phyloP scores from a whole-genome alignment of 1,140 invertebrate species.

The Trinorchestia longiramus region DNA sequence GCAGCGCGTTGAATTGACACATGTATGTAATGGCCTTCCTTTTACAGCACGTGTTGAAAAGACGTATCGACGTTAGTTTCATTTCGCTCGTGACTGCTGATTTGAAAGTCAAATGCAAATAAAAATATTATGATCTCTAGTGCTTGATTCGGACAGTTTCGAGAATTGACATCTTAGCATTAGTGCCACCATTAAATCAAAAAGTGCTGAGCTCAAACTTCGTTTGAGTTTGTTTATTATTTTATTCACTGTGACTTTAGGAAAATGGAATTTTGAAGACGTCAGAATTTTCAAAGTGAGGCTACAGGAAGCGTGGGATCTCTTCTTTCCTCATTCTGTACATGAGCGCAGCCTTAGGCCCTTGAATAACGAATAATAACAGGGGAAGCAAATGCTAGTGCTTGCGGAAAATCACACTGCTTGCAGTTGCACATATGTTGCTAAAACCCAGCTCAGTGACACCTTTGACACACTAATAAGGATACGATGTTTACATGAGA shows the following conservation, averaged over 20 bases:
- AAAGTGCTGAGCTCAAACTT: neutral
- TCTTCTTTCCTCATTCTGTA: neutral
- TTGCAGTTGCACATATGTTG: neutral
- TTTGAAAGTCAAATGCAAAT: neutral
- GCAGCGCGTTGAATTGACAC: neutral
- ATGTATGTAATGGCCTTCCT: neutral
- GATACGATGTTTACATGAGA: too few relatives aligned
- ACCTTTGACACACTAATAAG: neutral
- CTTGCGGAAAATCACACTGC: neutral
- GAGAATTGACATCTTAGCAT: neutral
- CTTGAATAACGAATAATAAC: neutral
- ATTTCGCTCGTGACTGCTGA: too few relatives aligned
- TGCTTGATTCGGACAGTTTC: neutral
- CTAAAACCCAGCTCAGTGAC: neutral
- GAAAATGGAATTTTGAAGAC: neutral
- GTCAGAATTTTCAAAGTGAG: neutral
- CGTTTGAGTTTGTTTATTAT: neutral
- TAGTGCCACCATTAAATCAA: neutral
- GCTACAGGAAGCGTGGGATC: neutral
- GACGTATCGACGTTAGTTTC: neutral
- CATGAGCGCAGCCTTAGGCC: neutral
- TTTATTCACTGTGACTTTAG: neutral
- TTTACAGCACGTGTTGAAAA: neutral
- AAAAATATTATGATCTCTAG: neutral
- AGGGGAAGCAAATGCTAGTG: neutral